A percentile compares a stretch with the other conserved stretches of the same genome.
Conservation (phyloP, 2,888 invertebrate species). For the Selenia dentaria region DNA sequence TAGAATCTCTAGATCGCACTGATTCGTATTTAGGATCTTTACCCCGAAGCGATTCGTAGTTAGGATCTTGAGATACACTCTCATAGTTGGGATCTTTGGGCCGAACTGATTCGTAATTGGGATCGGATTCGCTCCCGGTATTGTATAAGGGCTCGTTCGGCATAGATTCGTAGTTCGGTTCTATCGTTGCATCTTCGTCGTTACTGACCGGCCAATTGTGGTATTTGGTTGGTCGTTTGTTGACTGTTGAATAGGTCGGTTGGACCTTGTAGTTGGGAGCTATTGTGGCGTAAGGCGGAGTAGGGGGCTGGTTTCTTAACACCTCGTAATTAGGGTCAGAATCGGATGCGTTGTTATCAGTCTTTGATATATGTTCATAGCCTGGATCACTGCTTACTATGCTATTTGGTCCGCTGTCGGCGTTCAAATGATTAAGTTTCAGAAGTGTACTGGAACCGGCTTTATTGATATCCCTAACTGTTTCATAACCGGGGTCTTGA, state of each 20-base stretch:
- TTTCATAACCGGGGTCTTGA: slow-evolving; percentile 87
- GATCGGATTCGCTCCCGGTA: slow-evolving; percentile 90
- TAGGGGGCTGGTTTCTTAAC: slow-evolving; percentile 83
- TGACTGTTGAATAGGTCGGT: slow-evolving; percentile 83
- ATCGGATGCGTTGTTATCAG: slow-evolving; percentile 81
- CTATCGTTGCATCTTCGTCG: slow-evolving; percentile 83
- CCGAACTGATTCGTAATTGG: slow-evolving; percentile 88
- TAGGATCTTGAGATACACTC: slow-evolving; percentile 88
- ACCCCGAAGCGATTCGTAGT: slow-evolving; percentile 87
- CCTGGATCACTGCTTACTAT: slow-evolving; percentile 88
- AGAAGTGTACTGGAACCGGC: slow-evolving; percentile 49
- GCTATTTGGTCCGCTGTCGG: slow-evolving; percentile 85
- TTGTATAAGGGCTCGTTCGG: slow-evolving; percentile 86
- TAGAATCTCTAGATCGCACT: slow-evolving; percentile 83
- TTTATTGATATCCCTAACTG: slow-evolving; percentile 75
- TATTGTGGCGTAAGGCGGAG: slow-evolving; percentile 77
- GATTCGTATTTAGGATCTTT: slow-evolving; percentile 87
- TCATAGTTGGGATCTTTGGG: slow-evolving; percentile 88
- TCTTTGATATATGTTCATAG: slow-evolving; percentile 87
- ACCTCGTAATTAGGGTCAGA: slow-evolving; percentile 93
- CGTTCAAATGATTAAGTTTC: slow-evolving; percentile 58
- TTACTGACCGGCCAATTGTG: slow-evolving; percentile 81
- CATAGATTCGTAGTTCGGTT: slow-evolving; percentile 92
- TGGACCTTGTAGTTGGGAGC: slow-evolving; percentile 70
- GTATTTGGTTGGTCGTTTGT: slow-evolving; percentile 79